phyloP scores from a whole-genome alignment of 2,888 invertebrate genomes.

The Mellilla xanthometata region DNA sequence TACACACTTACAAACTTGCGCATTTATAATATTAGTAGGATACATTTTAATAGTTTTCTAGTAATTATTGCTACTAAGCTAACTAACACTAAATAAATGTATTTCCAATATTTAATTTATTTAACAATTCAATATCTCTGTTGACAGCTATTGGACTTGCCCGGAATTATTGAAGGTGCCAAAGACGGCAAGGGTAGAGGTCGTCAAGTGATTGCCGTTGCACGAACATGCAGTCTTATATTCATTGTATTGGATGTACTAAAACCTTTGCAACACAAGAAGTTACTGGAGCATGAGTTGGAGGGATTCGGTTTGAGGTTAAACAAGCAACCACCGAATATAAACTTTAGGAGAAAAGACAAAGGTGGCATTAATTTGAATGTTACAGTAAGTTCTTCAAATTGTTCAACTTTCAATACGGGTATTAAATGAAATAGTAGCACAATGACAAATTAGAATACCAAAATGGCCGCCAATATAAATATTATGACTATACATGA shows the following conservation, averaged over 20 bases:
- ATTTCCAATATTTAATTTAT: too few relatives aligned
- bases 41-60: too few relatives aligned
- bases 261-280: slow-evolving; percentile 98
- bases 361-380: slow-evolving; percentile 99
- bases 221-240: slow-evolving; percentile 98
- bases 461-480: too few relatives aligned
- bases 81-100: too few relatives aligned
- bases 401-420: slow-evolving; percentile 93
- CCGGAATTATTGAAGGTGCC: slow-evolving; percentile 99
- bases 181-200: slow-evolving; percentile 99
- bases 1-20: too few relatives aligned
- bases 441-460: too few relatives aligned
- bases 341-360: slow-evolving; percentile 97
- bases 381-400: slow-evolving; percentile 91
- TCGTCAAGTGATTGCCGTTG: slow-evolving; percentile 99
- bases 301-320: slow-evolving; percentile 98
- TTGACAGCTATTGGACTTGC: slow-evolving; percentile 95
- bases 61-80: too few relatives aligned
- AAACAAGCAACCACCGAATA: slow-evolving; percentile 98
- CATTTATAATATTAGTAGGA: too few relatives aligned
- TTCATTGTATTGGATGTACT: slow-evolving; percentile 98
- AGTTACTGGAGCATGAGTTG: slow-evolving; percentile 97
- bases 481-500: too few relatives aligned
- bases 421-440: too few relatives aligned
- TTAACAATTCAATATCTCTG: not conserved